These are phyloP conservation scores for Bucorvus abyssinicus DNA, from an alignment of 2,797 vertebrate species.

Conservation along the genomic window DNA sequence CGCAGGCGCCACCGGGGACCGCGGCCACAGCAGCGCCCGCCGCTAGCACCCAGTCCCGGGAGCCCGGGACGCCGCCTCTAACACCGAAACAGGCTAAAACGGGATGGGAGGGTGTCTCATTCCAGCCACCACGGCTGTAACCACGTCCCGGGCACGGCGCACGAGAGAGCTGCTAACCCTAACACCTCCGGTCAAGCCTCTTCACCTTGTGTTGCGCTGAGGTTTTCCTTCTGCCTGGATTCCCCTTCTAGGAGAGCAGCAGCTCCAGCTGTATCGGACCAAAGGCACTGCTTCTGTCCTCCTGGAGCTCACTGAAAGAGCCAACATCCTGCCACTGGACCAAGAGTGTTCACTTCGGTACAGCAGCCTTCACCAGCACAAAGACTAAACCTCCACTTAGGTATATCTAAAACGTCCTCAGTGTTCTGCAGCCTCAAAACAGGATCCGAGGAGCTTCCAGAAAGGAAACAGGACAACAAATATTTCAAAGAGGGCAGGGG, in stretches of 20 bases:
- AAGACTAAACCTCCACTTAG: background rate
- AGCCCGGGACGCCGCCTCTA: accelerated
- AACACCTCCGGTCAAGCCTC: background rate
- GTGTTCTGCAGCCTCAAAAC: background rate
- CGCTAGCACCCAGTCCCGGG: background rate
- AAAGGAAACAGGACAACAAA: background rate
- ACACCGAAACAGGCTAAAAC: accelerated
- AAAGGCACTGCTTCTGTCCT: background rate
- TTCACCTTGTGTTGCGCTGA: background rate
- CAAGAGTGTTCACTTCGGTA: background rate
- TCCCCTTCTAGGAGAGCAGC: background rate
- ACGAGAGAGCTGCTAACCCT: no score
- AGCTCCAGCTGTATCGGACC: background rate
- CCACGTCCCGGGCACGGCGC: background rate
- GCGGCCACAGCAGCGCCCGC: background rate
- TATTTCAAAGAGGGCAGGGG: background rate
- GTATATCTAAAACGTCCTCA: background rate
- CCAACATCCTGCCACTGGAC: background rate
- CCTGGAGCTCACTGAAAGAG: background rate
- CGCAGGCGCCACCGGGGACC: background rate
- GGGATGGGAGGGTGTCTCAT: accelerated
- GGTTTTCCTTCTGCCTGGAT: background rate
- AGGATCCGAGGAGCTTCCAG: background rate
- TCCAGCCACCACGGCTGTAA: accelerated
- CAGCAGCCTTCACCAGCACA: background rate